phyloP scores from a whole-genome alignment of 2,888 invertebrate species.

The Homarus gammarus region DNA sequence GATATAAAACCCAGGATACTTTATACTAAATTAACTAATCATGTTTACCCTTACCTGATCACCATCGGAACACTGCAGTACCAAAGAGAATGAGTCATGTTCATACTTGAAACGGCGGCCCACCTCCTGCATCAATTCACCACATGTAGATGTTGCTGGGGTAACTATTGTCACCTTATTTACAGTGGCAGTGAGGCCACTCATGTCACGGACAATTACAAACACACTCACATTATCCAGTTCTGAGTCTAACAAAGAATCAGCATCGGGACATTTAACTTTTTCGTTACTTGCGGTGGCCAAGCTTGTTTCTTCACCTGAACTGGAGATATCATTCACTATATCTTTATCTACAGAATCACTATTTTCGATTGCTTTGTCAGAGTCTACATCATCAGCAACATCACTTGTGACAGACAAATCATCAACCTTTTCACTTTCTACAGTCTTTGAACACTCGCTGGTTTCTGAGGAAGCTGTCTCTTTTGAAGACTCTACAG shows the following conservation, averaged over 20 bases:
- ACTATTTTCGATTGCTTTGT: constrained; percentile 9
- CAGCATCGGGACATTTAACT: constrained; percentile 24
- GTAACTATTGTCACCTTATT: constrained; percentile 64
- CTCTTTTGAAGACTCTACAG: not conserved
- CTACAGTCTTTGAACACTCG: not conserved
- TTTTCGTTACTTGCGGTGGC: not conserved
- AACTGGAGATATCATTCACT: constrained; percentile 11
- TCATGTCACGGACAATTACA: constrained; percentile 73
- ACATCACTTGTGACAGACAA: not conserved
- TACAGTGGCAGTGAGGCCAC: constrained; percentile 44
- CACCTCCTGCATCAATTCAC: constrained; percentile 80
- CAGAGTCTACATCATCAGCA: not conserved
- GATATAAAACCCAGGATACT: no score
- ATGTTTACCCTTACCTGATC: constrained; percentile 24
- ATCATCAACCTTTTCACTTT: not conserved
- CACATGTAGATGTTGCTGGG: constrained; percentile 62
- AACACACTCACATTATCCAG: constrained; percentile 60
- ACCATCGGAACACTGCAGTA: constrained; percentile 77
- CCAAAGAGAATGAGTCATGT: constrained; percentile 80
- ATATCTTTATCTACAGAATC: not conserved
- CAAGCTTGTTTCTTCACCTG: constrained; percentile 1
- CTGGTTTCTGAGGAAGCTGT: not conserved
- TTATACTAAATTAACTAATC: no score
- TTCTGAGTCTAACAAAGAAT: constrained; percentile 52
- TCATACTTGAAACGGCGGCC: constrained; percentile 81